These are phyloP conservation scores for Anthonomus grandis DNA, from an alignment of 1,140 invertebrate genomes.

Conservation along the genomic window DNA sequence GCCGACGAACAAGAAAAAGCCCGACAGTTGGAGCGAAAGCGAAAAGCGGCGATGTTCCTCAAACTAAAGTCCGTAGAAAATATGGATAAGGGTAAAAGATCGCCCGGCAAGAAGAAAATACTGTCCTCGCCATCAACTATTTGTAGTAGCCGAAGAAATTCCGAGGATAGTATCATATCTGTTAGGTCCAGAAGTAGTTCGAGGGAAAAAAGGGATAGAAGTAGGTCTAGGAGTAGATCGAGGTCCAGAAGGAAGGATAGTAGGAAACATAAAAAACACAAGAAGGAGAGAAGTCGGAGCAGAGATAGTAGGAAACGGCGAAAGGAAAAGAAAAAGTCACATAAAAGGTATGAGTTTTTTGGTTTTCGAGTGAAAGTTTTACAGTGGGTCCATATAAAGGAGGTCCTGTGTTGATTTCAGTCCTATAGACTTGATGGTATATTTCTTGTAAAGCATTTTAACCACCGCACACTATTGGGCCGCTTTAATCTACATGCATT, in stretches of 20 bases:
- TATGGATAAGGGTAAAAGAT: no score
- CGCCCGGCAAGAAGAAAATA: no score
- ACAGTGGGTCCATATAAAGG: neutral
- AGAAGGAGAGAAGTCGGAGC: constrained; percentile 21
- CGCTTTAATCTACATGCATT: no score
- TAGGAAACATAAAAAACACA: constrained; percentile 15
- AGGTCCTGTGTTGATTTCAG: no score
- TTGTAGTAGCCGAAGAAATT: constrained; percentile 15
- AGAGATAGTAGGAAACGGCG: constrained; percentile 14
- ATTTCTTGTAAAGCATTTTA: no score
- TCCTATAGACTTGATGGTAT: no score
- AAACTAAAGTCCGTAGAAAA: constrained; percentile 53
- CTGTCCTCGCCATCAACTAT: no score
- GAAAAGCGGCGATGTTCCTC: constrained; percentile 61
- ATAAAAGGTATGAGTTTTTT: constrained; percentile 38
- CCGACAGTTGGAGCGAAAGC: constrained; percentile 68
- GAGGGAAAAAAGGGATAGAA: constrained; percentile 8
- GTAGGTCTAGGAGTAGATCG: constrained; percentile 15
- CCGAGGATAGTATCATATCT: constrained; percentile 7
- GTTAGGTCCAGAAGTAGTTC: constrained; percentile 14
- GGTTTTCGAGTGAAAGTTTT: neutral
- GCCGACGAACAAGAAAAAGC: constrained; percentile 58
- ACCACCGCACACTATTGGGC: no score
- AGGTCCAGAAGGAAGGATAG: constrained; percentile 10
- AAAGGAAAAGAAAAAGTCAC: constrained; percentile 32